Conservation (phyloP, 2,797 vertebrate genomes). For the Lacerta bilineata region DNA sequence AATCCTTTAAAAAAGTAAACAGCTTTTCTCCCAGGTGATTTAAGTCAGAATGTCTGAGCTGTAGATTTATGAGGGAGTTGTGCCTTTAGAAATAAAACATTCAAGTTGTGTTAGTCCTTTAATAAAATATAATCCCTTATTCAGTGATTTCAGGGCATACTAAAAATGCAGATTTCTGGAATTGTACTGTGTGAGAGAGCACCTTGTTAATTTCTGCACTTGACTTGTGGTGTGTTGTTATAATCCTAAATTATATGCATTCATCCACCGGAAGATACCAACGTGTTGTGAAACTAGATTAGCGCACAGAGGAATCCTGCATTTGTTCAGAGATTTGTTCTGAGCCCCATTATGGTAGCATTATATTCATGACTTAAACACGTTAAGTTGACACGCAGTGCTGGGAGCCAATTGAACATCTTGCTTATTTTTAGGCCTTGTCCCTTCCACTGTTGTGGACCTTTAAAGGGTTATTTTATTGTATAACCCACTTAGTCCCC, state of each 20-base stretch:
- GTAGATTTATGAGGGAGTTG: neutral
- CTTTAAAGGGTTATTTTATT: neutral
- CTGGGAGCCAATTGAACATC: too few relatives aligned
- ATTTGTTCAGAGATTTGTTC: neutral
- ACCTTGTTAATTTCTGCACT: neutral
- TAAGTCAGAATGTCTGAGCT: neutral
- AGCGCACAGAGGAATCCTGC: neutral
- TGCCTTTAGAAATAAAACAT: neutral
- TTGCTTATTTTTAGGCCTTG: neutral
- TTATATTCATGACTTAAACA: neutral
- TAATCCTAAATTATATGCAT: neutral
- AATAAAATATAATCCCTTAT: neutral
- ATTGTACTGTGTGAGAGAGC: neutral
- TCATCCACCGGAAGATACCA: neutral
- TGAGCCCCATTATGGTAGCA: neutral
- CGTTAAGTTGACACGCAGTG: neutral
- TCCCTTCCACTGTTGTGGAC: neutral
- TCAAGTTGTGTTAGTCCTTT: neutral
- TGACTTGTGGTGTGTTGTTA: neutral
- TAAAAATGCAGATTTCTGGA: neutral
- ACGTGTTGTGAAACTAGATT: neutral
- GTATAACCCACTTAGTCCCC: neutral
- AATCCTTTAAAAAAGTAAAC: neutral
- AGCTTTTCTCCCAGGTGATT: neutral
- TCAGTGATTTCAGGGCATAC: neutral